Conservation (phyloP, 1,140 invertebrate genomes). For the Dinothrombium tinctorium region DNA sequence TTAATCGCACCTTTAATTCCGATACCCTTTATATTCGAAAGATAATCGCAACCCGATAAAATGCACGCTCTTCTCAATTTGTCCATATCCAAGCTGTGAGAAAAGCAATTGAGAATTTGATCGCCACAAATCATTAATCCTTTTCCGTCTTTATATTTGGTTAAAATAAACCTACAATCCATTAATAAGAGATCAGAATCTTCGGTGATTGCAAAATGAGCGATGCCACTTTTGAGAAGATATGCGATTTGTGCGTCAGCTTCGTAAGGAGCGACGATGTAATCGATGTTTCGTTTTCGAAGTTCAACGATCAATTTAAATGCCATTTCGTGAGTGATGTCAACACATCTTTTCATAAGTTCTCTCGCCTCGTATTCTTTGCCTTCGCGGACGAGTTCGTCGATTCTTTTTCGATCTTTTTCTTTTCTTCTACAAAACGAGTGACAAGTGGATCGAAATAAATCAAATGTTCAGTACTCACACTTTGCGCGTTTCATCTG, state of each 20-base stretch:
- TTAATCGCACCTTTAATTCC: slow-evolving; percentile 73
- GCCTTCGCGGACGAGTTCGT: slow-evolving; percentile 51
- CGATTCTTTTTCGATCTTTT: slow-evolving; percentile 47
- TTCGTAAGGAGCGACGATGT: slow-evolving; percentile 95
- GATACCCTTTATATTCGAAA: slow-evolving; percentile 73
- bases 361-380: slow-evolving; percentile 50
- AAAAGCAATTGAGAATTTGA: slow-evolving; percentile 46
- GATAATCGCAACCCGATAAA: slow-evolving; percentile 91
- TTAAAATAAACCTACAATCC: slow-evolving; percentile 73
- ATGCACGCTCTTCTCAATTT: slow-evolving; percentile 91
- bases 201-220: slow-evolving; percentile 80
- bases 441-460: not conserved
- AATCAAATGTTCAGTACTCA: slow-evolving; percentile 22
- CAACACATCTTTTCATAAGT: slow-evolving; percentile 54
- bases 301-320: slow-evolving; percentile 39
- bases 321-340: slow-evolving; percentile 80
- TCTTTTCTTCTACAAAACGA: no score
- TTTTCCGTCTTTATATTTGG: slow-evolving; percentile 61
- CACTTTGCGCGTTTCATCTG: slow-evolving; percentile 62
- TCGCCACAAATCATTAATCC: slow-evolving; percentile 53
- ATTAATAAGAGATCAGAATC: slow-evolving; percentile 93
- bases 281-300: slow-evolving; percentile 53
- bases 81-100: slow-evolving; percentile 48
- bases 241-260: slow-evolving; percentile 94
- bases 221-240: slow-evolving; percentile 54